A percentile compares a stretch with the other conserved stretches of the same genome.
Conservation (phyloP, 2,888 invertebrate genomes). For the Athetis lepigone region DNA sequence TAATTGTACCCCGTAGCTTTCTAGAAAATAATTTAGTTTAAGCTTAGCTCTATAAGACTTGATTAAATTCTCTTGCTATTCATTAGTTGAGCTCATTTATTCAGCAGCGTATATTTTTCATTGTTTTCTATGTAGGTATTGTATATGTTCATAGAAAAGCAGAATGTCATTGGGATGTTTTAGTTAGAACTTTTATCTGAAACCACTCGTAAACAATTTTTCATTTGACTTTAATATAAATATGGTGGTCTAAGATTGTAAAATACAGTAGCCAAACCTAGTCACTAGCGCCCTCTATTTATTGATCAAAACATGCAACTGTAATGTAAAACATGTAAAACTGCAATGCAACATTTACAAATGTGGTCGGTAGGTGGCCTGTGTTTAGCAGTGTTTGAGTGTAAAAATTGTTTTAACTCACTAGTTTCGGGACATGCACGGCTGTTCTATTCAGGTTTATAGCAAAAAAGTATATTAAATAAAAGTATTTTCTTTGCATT, state of each 20-base stretch:
- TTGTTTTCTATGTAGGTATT: not conserved
- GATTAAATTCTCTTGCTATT: slow-evolving; percentile 16
- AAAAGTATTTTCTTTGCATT: not conserved
- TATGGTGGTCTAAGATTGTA: no score
- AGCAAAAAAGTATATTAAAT: not conserved
- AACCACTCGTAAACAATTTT: no score
- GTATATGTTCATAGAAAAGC: not conserved
- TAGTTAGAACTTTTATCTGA: no score
- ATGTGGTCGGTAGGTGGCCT: not conserved
- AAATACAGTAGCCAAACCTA: no score
- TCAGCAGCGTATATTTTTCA: not conserved
- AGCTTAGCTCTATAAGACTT: not conserved
- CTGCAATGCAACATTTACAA: no score
- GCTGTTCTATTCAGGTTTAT: not conserved
- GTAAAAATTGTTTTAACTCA: not conserved
- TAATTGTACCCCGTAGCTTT: slow-evolving; percentile 19
- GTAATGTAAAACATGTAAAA: no score
- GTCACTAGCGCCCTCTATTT: no score
- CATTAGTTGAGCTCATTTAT: not conserved
- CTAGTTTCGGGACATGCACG: no score
- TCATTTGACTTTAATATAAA: no score
- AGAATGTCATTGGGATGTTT: not conserved
- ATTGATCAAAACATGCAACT: no score
- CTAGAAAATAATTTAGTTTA: slow-evolving; percentile 12
- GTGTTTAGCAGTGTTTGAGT: not conserved